Base-by-base conservation (phyloP, 1,140 invertebrate genomes). In the Oreohelix idahoensis region DNA sequence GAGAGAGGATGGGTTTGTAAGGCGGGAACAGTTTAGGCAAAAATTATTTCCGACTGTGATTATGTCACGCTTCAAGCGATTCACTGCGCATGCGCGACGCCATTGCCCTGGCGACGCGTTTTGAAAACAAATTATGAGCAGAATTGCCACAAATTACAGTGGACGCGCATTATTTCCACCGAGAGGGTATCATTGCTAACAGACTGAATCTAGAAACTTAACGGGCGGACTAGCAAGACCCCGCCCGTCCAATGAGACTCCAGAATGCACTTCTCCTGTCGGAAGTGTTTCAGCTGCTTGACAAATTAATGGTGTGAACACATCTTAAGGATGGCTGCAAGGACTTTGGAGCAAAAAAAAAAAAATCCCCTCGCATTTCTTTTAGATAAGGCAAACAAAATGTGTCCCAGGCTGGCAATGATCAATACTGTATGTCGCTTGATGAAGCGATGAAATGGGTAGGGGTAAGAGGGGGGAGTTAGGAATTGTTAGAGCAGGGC, bases 241-340 rank as follows among this genome's bases (percentile, higher is more conserved):
- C 63, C n/a, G 51, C 29, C 8, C 29, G 17, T 66, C 63, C 63
- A 66, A 66, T 2, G 63, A 66, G 29, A 66, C 63, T n/a, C 53
- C 32, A 35, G 63, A 35, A 32, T 32, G n/a, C 63, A 32, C 63
- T 66, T 17, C n/a, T 66, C 17, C n/a, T 66, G 29, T 10, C 63
- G 63, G 63, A 66, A 66, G 63, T 32, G n/a, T 66, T 29, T 66
- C 63, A 66, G 17, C 29, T 32, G n/a, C 63, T n/a, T 66, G 63
- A 32, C 63, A 66, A 66, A 66, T 66, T 66, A 66, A 66, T 66
- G 63, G 63, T 32, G 63, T 66, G 63, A 66, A 66, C 63, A 66
- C 63, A 66, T 17, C 29, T 66, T 66, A 32, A 32, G 8, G 17
- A 32, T 32, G 63, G 29, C 29, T 66, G 29, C n/a, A 32, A 17